A percentile compares a stretch with the other conserved stretches of the same genome.
phyloP scores from a whole-genome alignment of 2,888 invertebrate genomes.

The Habroteleia sp. region DNA sequence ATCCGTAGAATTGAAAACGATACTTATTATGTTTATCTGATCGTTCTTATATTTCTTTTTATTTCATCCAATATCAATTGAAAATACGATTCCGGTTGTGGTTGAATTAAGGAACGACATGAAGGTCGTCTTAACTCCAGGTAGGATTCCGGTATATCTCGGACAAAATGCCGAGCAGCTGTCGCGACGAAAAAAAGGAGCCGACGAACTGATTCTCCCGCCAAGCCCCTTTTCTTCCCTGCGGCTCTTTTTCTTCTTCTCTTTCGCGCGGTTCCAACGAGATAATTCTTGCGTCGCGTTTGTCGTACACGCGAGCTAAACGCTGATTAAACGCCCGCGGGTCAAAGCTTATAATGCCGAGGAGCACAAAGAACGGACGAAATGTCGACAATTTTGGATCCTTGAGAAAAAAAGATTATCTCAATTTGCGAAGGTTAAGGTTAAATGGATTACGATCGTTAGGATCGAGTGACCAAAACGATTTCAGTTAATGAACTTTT shows the following conservation, averaged over 20 bases:
- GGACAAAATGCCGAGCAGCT: slow-evolving; percentile 54
- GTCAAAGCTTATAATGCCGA: slow-evolving; percentile 16
- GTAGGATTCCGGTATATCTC: slow-evolving; percentile 31
- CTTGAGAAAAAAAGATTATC: slow-evolving; percentile 10
- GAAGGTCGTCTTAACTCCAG: slow-evolving; percentile 45
- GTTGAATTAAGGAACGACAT: slow-evolving; percentile 17
- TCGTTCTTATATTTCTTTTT: no score
- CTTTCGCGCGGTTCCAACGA: slow-evolving; percentile 21
- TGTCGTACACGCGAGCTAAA: slow-evolving; percentile 36
- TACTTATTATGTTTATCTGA: no score
- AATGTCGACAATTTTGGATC: slow-evolving; percentile 28
- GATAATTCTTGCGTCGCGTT: slow-evolving; percentile 41
- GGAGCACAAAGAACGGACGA: slow-evolving; percentile 9
- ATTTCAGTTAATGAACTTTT: slow-evolving; percentile 3
- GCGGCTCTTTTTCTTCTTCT: slow-evolving; percentile 14
- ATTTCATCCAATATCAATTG: neutral
- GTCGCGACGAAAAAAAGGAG: slow-evolving; percentile 49
- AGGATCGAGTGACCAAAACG: slow-evolving; percentile 5
- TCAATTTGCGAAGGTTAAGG: slow-evolving; percentile 25
- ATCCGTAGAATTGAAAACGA: no score
- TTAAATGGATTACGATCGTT: slow-evolving; percentile 30
- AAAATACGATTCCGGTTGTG: slow-evolving; percentile 24
- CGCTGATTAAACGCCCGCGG: slow-evolving; percentile 47
- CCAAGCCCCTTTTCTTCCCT: slow-evolving; percentile 3
- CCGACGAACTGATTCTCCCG: slow-evolving; percentile 39